Conservation (phyloP, 1,140 invertebrate species). For the Brachionus paranguensis region DNA sequence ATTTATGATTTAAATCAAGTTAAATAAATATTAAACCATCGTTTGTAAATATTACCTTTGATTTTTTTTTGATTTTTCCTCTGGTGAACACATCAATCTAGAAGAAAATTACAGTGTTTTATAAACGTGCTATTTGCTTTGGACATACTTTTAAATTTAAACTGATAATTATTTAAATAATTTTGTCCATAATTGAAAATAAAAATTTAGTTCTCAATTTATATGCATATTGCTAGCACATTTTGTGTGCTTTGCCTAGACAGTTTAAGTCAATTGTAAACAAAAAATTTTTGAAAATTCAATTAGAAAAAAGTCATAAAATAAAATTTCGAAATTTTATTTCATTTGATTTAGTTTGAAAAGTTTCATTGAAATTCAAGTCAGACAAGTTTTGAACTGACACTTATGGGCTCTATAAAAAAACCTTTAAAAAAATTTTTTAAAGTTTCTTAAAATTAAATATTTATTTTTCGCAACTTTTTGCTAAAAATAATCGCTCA, state of each 20-base stretch:
- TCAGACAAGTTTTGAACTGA: too few species aligned
- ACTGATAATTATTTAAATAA: background rate
- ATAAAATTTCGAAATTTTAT: background rate
- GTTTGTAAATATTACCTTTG: background rate
- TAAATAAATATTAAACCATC: background rate
- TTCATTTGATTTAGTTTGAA: background rate
- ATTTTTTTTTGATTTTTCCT: background rate
- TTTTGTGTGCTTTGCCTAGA: background rate
- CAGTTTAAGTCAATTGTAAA: background rate
- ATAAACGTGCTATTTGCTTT: background rate
- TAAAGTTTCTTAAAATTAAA: background rate
- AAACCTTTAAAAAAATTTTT: background rate
- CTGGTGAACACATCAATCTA: background rate
- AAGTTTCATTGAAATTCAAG: too few species aligned
- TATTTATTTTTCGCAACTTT: background rate
- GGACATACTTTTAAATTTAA: background rate
- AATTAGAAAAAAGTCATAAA: background rate
- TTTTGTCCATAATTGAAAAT: background rate
- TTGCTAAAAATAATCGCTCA: too few species aligned
- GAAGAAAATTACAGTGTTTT: background rate
- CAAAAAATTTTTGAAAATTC: background rate
- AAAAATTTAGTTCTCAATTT: background rate
- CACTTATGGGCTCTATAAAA: background rate
- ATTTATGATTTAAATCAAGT: background rate
- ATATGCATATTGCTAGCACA: background rate